Conservation (phyloP, 64 coral and sea anemone species). For the Montipora sp. region DNA sequence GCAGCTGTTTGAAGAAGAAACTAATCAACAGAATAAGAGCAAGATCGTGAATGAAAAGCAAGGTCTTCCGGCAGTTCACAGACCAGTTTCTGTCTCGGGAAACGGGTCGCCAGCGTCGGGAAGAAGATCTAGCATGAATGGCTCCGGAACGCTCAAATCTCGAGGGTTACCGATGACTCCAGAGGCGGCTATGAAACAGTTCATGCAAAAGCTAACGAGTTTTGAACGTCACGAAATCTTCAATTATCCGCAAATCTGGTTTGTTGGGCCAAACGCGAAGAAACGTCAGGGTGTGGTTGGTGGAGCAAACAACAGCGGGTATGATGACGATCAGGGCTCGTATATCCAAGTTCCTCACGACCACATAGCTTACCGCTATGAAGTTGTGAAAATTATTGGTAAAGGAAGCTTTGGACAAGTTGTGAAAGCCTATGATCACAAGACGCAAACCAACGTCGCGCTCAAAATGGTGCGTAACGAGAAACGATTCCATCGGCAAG, state of each 20-base stretch:
- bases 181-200: conserved; percentile 93
- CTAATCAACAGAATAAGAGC: conserved; percentile 86
- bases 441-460: conserved; percentile 92
- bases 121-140: conserved; percentile 76
- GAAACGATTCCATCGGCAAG: conserved; percentile 94
- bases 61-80: conserved; percentile 80
- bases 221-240: conserved; percentile 99
- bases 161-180: conserved; percentile 86
- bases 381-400: conserved; percentile 98
- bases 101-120: conserved; percentile 69
- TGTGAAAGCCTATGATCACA: conserved; percentile 98
- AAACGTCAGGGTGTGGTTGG: conserved; percentile 99
- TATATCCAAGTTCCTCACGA: conserved; percentile 99
- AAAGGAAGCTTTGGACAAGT: conserved; percentile 99
- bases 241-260: conserved; percentile 99
- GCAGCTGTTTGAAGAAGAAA: conserved; percentile 99
- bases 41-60: conserved; percentile 85
- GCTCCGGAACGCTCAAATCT: conserved; percentile 79
- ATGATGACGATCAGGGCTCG: conserved; percentile 99
- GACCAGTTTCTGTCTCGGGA: conserved; percentile 68
- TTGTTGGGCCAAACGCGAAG: conserved; percentile 96
- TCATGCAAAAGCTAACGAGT: conserved; percentile 96
- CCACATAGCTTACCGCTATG: conserved; percentile 97
- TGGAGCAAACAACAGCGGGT: conserved; percentile 96
- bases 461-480: conserved; percentile 99